These are phyloP conservation scores for Orientallactaga bullata DNA, from an alignment of 2,113 vertebrate genomes.

Conservation along the genomic window DNA sequence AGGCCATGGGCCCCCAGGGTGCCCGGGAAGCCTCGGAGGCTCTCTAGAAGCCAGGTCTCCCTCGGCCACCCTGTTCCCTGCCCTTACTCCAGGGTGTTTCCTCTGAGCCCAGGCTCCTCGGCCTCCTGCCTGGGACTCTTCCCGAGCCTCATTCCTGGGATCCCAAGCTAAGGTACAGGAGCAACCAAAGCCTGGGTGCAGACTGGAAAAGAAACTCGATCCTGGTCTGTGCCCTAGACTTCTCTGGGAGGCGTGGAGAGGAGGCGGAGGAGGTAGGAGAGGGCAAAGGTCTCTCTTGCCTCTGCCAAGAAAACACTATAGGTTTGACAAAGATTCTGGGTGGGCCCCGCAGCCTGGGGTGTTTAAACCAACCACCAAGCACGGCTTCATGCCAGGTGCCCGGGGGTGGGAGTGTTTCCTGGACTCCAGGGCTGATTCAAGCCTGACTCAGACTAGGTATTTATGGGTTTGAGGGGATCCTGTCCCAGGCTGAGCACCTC, in stretches of 20 bases:
- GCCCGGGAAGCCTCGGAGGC: neutral
- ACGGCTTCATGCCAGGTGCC: neutral
- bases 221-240: neutral
- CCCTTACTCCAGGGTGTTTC: neutral
- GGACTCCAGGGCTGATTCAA: neutral
- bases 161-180: neutral
- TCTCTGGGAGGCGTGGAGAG: no score
- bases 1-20: no score
- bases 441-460: neutral
- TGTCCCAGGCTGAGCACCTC: neutral
- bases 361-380: neutral
- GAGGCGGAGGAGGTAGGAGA: no score
- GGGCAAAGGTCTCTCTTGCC: neutral
- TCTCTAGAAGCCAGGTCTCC: neutral
- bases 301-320: neutral
- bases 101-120: neutral
- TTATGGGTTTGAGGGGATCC: neutral
- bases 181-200: accelerated
- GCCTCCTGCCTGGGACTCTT: neutral
- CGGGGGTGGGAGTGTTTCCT: neutral
- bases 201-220: neutral
- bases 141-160: neutral
- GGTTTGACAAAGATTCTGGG: neutral
- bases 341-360: neutral
- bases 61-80: no score